phyloP scores from a whole-genome alignment of 2,888 invertebrate species.

The Panzeria rudis region DNA sequence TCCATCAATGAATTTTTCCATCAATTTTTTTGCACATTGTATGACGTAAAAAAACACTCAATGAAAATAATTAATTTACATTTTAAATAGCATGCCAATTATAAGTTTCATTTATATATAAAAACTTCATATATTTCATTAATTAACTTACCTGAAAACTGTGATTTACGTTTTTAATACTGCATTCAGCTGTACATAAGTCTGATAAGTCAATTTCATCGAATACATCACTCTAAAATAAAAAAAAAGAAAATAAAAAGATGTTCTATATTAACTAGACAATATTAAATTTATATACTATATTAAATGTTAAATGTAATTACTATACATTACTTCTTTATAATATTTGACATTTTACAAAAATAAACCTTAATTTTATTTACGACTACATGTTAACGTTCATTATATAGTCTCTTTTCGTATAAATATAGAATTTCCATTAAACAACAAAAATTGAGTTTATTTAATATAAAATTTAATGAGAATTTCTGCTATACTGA shows the following conservation, averaged over 20 bases:
- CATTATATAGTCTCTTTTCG: background rate
- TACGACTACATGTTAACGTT: background rate
- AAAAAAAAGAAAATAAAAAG: background rate
- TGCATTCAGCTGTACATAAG: slow-evolving; percentile 93
- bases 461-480: background rate
- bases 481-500: too few relatives aligned
- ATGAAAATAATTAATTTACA: too few relatives aligned
- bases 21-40: too few relatives aligned
- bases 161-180: slow-evolving; percentile 93
- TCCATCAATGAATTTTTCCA: too few relatives aligned
- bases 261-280: background rate
- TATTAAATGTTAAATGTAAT: background rate
- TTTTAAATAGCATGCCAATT: background rate
- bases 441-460: background rate
- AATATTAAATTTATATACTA: background rate
- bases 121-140: too few relatives aligned
- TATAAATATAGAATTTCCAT: background rate
- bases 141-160: slow-evolving; percentile 90
- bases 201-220: slow-evolving; percentile 94
- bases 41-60: too few relatives aligned
- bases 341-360: slow-evolving; percentile 4
- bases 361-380: background rate
- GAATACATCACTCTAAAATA: slow-evolving; percentile 91
- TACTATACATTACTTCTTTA: background rate
- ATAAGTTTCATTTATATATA: background rate